phyloP scores from a whole-genome alignment of 1,140 invertebrate genomes.

The Dinoponera quadriceps region DNA sequence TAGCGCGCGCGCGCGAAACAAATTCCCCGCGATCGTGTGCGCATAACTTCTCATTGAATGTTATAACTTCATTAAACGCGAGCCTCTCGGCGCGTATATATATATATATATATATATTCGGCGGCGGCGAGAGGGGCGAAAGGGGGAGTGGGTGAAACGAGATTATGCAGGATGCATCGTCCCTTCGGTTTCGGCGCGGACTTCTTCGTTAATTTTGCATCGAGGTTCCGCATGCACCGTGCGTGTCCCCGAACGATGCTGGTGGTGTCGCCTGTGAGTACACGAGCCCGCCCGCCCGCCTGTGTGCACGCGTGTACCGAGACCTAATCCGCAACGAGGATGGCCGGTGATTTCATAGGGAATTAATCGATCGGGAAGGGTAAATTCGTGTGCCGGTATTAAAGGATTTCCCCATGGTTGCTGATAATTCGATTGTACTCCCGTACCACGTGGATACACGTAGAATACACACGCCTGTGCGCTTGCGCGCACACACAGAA shows the following conservation, averaged over 20 bases:
- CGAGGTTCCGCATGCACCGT: conserved; percentile 43
- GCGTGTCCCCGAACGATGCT: neutral
- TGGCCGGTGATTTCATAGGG: conserved; percentile 72
- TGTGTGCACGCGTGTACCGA: conserved; percentile 26
- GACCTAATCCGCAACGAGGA: conserved; percentile 70
- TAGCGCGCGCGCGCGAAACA: conserved; percentile 56
- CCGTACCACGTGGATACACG: conserved; percentile 32
- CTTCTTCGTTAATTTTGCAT: conserved; percentile 74
- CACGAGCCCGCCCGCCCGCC: neutral
- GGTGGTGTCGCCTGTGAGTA: conserved; percentile 27
- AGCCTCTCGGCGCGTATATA: neutral
- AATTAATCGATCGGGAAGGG: conserved; percentile 74
- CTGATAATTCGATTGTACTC: conserved; percentile 76
- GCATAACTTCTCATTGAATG: conserved; percentile 64
- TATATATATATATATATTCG: too few species aligned
- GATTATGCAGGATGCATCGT: conserved; percentile 61
- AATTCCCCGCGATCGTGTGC: conserved; percentile 64
- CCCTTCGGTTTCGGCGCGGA: conserved; percentile 50
- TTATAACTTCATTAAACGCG: conserved; percentile 60
- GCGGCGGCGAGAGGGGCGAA: too few species aligned
- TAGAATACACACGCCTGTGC: too few species aligned
- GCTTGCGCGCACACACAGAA: conserved; percentile 1
- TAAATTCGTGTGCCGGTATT: conserved; percentile 73
- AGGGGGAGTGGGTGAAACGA: conserved; percentile 54
- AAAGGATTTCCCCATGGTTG: conserved; percentile 75